These are phyloP conservation scores for Pristionchus arcanus DNA, from an alignment of 2,888 invertebrate species.

Conservation along the genomic window DNA sequence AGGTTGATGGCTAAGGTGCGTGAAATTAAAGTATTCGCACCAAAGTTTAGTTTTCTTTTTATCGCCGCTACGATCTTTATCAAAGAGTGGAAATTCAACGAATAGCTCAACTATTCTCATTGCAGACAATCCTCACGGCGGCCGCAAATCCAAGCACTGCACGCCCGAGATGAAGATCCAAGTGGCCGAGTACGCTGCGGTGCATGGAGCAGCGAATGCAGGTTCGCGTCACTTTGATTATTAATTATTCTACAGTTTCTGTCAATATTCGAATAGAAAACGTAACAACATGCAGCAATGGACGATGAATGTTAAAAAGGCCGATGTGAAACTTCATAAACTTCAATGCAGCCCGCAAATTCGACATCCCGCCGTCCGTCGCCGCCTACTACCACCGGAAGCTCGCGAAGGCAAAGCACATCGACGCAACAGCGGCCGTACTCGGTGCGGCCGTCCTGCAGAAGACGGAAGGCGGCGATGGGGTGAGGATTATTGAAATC, in stretches of 20 bases:
- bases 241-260: not conserved
- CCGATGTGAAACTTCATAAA: no score
- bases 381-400: slow-evolving; percentile 60
- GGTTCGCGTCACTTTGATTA: not conserved
- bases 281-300: no score
- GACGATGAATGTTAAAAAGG: no score
- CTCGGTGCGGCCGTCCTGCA: not conserved
- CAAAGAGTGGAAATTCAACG: no score
- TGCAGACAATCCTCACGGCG: slow-evolving; percentile 56
- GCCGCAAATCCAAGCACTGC: slow-evolving; percentile 72
- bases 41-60: no score
- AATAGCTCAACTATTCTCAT: no score
- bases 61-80: no score
- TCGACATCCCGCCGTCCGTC: slow-evolving; percentile 57
- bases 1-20: no score
- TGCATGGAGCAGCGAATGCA: slow-evolving; percentile 57
- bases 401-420: slow-evolving; percentile 27
- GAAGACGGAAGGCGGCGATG: not conserved
- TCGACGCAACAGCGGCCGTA: not conserved
- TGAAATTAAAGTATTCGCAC: no score
- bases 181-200: slow-evolving; percentile 67
- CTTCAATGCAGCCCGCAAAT: slow-evolving; percentile 23
- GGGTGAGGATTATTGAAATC: not conserved
- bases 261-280: no score
- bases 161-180: slow-evolving; percentile 65